Evolutionary conservation across 1,140 invertebrate genomes (phyloP).

Genomic region (Drosophila nigrodunni): DNA sequence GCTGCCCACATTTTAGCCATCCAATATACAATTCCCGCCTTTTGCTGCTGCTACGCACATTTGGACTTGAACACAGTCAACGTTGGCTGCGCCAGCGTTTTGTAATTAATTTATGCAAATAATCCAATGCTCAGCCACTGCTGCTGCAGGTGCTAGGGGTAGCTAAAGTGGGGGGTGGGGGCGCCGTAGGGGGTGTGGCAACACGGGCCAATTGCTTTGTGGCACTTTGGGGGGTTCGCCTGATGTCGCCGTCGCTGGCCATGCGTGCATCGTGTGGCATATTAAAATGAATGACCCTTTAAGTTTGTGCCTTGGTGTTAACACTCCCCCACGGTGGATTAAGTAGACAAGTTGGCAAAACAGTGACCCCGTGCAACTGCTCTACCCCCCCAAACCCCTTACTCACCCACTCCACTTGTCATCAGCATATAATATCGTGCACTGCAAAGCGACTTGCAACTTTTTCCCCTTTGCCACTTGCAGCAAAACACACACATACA

Average conservation of each 20-base stretch:
- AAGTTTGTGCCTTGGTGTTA: slow-evolving; percentile 43
- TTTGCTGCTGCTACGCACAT: slow-evolving; percentile 57
- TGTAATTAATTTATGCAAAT: slow-evolving; percentile 81
- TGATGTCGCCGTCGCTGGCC: slow-evolving; percentile 16
- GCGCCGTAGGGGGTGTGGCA: background rate
- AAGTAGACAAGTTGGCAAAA: slow-evolving; percentile 77
- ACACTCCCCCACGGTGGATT: slow-evolving; percentile 62
- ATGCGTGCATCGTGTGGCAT: slow-evolving; percentile 64
- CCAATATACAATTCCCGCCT: slow-evolving; percentile 38
- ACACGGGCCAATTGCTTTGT: slow-evolving; percentile 36
- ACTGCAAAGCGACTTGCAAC: slow-evolving; percentile 35
- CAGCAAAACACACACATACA: slow-evolving; percentile 6
- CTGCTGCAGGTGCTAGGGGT: background rate
- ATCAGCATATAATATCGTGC: slow-evolving; percentile 32
- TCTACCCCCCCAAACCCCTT: background rate
- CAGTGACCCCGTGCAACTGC: slow-evolving; percentile 11
- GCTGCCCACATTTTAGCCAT: background rate
- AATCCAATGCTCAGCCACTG: slow-evolving; percentile 52
- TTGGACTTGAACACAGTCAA: slow-evolving; percentile 39
- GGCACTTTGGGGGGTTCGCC: background rate
- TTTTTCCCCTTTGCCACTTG: slow-evolving; percentile 33
- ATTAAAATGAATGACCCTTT: slow-evolving; percentile 77
- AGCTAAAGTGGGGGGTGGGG: background rate
- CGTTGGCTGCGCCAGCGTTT: slow-evolving; percentile 63
- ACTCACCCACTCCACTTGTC: slow-evolving; percentile 21